Evolutionary conservation across 1,140 invertebrate genomes (phyloP).

Genomic region (Macrotrachela quadricornifera): DNA sequence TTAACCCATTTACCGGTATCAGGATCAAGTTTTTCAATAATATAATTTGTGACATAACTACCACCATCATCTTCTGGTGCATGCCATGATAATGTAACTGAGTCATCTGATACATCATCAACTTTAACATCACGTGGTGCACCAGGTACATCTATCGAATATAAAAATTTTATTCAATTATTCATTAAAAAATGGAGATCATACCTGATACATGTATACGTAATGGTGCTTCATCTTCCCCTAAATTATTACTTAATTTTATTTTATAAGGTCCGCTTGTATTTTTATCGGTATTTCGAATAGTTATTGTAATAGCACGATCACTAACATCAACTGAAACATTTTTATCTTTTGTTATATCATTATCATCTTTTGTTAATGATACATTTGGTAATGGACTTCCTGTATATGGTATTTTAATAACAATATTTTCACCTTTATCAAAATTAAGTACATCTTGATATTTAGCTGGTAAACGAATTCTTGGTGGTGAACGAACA

Average conservation of each 20-base stretch:
- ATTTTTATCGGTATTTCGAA: constrained; percentile 68
- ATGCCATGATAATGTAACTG: constrained; percentile 78
- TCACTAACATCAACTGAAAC: constrained; percentile 59
- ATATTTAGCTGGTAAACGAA: constrained; percentile 89
- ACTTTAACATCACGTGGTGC: constrained; percentile 50
- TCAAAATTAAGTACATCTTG: constrained; percentile 87
- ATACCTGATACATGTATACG: constrained; percentile 80
- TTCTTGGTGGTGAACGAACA: constrained; percentile 86
- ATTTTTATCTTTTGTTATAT: not conserved
- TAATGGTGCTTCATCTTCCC: constrained; percentile 73
- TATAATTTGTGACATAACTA: constrained; percentile 78
- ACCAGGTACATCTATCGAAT: constrained; percentile 59
- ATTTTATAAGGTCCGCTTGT: constrained; percentile 84
- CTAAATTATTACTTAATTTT: constrained; percentile 81
- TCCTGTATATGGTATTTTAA: constrained; percentile 95
- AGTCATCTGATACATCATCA: constrained; percentile 89
- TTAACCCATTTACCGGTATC: constrained; percentile 68
- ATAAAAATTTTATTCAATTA: not conserved
- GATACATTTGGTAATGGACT: constrained; percentile 76
- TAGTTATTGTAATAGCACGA: constrained; percentile 74
- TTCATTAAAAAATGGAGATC: too few species aligned
- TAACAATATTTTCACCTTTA: constrained; percentile 80
- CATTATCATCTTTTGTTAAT: constrained; percentile 38
- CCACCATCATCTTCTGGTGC: constrained; percentile 68
- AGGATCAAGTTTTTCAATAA: constrained; percentile 76